A percentile compares a stretch with the other conserved stretches of the same genome.
phyloP scores from a whole-genome alignment of 2,797 vertebrate genomes.

The Xerus rutilus region DNA sequence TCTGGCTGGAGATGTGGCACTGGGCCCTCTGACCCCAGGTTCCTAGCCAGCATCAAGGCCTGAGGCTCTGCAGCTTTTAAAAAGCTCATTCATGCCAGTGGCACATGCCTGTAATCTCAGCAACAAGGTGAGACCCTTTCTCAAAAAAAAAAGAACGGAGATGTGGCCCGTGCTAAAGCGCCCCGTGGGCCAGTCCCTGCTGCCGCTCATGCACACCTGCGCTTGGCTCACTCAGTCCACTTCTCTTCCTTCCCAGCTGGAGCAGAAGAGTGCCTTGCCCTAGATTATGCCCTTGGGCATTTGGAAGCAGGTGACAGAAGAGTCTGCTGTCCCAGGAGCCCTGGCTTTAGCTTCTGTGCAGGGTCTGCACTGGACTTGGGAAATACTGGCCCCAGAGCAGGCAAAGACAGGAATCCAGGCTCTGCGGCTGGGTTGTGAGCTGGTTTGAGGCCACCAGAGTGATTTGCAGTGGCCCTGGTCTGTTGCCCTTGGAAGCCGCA shows the following conservation, averaged over 20 bases:
- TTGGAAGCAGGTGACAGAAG: neutral
- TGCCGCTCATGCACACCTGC: no score
- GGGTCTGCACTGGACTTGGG: neutral
- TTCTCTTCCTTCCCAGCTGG: neutral
- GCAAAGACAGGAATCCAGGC: neutral
- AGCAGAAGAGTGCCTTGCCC: neutral
- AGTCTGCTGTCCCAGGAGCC: neutral
- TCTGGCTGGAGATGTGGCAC: neutral
- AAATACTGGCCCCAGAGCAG: neutral
- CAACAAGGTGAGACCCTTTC: no score
- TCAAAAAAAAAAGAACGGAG: no score
- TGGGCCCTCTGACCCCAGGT: neutral
- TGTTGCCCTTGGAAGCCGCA: neutral
- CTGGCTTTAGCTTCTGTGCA: accelerated
- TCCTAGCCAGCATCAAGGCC: accelerated
- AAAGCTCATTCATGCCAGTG: no score
- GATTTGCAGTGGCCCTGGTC: neutral
- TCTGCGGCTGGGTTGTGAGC: neutral
- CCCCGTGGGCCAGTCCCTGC: no score
- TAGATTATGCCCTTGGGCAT: neutral
- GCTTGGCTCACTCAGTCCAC: neutral
- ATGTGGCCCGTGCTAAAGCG: no score
- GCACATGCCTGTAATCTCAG: no score
- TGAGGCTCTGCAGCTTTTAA: neutral
- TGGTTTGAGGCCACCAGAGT: accelerated